A percentile compares a stretch with the other conserved stretches of the same genome.
Evolutionary conservation across 2,797 vertebrate genomes (phyloP).

Genomic region (Tauraco hartlaubi): DNA sequence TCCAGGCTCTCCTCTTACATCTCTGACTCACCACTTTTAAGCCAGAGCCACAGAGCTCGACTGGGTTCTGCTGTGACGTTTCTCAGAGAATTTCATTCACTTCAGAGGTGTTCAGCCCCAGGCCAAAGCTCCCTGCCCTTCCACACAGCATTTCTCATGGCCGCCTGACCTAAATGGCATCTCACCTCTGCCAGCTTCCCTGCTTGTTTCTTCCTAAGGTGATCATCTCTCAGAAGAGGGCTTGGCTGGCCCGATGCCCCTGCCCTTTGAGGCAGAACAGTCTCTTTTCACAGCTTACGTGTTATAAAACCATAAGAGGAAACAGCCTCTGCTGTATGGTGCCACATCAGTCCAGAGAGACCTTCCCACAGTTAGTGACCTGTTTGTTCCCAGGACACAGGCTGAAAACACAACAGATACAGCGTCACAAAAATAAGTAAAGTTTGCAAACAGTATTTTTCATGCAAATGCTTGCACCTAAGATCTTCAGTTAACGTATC

Average conservation of each 20-base stretch:
- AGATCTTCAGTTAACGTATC: not conserved
- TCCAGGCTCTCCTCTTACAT: not conserved
- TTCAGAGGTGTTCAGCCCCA: not conserved
- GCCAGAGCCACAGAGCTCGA: accelerated
- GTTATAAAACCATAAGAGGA: not conserved
- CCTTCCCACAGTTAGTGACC: not conserved
- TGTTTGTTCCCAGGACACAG: not conserved
- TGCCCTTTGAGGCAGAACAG: not conserved
- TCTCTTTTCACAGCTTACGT: not conserved
- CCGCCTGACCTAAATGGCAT: not conserved
- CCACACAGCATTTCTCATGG: accelerated
- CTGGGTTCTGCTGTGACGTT: not conserved
- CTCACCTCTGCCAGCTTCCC: not conserved
- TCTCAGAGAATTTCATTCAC: not conserved
- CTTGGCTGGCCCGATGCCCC: not conserved
- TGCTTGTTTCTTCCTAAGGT: not conserved
- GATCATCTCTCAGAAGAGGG: not conserved
- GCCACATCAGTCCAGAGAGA: not conserved
- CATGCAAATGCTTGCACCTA: not conserved
- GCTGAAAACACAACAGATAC: not conserved
- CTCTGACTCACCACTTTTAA: not conserved
- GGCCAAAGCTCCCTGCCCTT: not conserved
- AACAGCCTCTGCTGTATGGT: not conserved
- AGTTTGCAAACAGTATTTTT: not conserved
- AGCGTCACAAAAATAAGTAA: not conserved